These are phyloP conservation scores for Aphelocoma californica DNA, from an alignment of 2,797 vertebrate genomes.

Conservation along the genomic window DNA sequence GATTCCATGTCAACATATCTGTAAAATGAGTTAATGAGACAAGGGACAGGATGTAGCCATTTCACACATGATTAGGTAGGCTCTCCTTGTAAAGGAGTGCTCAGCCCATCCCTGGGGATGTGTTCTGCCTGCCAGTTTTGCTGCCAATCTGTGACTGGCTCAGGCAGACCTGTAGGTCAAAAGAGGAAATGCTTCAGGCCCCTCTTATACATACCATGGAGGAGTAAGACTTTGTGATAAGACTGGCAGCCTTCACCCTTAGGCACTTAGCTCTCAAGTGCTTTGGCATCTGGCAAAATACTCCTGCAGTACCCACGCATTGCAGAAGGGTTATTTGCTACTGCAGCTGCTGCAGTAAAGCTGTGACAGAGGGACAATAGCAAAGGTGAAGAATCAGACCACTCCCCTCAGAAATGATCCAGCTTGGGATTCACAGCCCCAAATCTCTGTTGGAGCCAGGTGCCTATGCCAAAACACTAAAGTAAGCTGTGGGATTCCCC, in stretches of 20 bases:
- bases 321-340: background rate
- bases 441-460: background rate
- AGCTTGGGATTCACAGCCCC: background rate
- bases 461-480: background rate
- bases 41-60: background rate
- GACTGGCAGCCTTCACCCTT: background rate
- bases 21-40: background rate
- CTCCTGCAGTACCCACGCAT: background rate
- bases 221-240: background rate
- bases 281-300: background rate
- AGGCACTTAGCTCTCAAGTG: background rate
- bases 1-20: background rate
- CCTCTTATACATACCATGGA: background rate
- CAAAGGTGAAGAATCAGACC: background rate
- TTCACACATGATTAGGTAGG: background rate
- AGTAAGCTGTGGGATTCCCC: background rate
- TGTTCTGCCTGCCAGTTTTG: background rate
- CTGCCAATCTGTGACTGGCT: background rate
- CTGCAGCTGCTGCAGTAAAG: background rate
- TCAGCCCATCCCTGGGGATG: background rate
- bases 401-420: background rate
- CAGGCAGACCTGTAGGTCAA: background rate
- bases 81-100: background rate
- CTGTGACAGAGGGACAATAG: background rate
- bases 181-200: background rate